Evolutionary conservation across 2,797 vertebrate genomes (phyloP).

Genomic region (Microctenopoma stevenorrisi): DNA sequence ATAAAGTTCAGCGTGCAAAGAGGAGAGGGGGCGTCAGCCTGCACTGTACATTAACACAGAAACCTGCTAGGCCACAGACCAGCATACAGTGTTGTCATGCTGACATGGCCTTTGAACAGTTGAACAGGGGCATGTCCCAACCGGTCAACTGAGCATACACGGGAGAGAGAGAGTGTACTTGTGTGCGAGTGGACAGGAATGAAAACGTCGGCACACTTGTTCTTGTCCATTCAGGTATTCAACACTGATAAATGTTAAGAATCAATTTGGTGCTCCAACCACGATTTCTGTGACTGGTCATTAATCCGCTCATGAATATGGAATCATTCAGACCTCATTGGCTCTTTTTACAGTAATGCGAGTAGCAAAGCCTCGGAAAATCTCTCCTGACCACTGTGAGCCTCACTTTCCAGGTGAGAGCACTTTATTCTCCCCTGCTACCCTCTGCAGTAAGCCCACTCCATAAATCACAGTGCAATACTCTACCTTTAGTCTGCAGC

Average conservation of each 20-base stretch:
- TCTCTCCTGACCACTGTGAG: conserved; percentile 60
- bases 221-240: conserved; percentile 74
- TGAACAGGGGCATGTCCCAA: conserved; percentile 27
- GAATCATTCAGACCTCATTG: conserved; percentile 69
- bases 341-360: conserved; percentile 70
- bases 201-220: conserved; percentile 40
- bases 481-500: conserved; percentile 58
- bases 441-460: conserved; percentile 67
- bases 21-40: conserved; percentile 22
- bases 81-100: conserved; percentile 24
- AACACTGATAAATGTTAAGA: conserved; percentile 72
- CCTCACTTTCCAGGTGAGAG: conserved; percentile 74
- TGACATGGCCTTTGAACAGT: conserved; percentile 40
- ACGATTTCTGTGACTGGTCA: conserved; percentile 63
- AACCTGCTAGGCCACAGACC: conserved; percentile 41
- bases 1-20: neutral
- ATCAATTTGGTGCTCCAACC: conserved; percentile 74
- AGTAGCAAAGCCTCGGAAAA: conserved; percentile 59
- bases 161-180: conserved; percentile 33
- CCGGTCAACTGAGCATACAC: conserved; percentile 30
- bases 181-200: conserved; percentile 33
- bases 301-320: conserved; percentile 78
- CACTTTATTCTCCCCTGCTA: conserved; percentile 69
- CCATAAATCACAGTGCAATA: conserved; percentile 73
- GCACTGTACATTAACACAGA: conserved; percentile 47